Evolutionary conservation across 2,888 invertebrate genomes (phyloP).

Genomic region (Graphium colonna): DNA sequence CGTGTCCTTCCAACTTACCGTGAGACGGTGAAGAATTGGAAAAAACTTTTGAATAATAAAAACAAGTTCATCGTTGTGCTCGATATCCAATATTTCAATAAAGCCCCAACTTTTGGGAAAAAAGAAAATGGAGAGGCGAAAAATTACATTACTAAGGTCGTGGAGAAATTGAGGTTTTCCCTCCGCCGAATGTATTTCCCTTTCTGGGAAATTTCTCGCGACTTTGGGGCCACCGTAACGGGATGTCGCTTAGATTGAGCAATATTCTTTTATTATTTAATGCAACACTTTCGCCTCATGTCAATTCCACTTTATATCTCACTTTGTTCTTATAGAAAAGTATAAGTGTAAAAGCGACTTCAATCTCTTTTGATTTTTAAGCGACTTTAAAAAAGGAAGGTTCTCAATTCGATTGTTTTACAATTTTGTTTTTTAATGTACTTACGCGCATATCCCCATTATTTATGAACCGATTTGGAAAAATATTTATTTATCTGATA

Average conservation of each 20-base stretch:
- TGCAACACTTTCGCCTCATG: background rate
- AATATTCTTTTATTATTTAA: constrained; percentile 13
- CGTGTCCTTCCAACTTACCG: constrained; percentile 46
- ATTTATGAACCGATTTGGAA: no score
- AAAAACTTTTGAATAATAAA: constrained; percentile 67
- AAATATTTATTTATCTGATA: no score
- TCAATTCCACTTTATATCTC: no score
- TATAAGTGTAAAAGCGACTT: background rate
- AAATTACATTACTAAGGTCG: constrained; percentile 74
- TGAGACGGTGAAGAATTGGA: constrained; percentile 42
- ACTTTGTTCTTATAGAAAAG: constrained; percentile 4
- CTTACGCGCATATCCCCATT: no score
- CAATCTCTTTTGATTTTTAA: background rate
- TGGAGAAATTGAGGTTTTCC: constrained; percentile 59
- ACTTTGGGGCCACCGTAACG: background rate
- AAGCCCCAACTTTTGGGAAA: constrained; percentile 64
- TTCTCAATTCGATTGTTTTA: no score
- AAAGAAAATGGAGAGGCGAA: constrained; percentile 67
- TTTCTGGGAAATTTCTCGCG: no score
- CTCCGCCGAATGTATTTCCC: constrained; percentile 30
- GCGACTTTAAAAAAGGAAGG: background rate
- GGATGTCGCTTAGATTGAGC: constrained; percentile 25
- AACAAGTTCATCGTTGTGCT: constrained; percentile 65
- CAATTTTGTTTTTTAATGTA: no score
- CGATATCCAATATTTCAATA: constrained; percentile 78